These are phyloP conservation scores for Ichneumon xanthorius DNA, from an alignment of 2,888 invertebrate species.

Conservation along the genomic window DNA sequence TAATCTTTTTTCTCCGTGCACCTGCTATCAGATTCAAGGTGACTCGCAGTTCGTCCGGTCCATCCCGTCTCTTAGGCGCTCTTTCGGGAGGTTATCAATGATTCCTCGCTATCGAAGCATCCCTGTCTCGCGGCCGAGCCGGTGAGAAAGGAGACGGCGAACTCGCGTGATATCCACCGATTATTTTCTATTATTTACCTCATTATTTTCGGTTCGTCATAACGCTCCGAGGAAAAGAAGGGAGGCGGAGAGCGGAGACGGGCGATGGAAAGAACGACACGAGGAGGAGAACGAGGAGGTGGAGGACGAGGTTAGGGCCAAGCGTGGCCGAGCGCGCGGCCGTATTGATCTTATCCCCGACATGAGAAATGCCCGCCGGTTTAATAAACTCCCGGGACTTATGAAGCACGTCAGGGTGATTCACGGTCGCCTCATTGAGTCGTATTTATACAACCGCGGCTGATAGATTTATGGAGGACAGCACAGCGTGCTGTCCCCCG, in stretches of 20 bases:
- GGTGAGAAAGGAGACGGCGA: slow-evolving; percentile 49
- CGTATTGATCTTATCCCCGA: slow-evolving; percentile 85
- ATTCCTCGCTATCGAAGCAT: slow-evolving; percentile 31
- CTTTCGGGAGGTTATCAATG: slow-evolving; percentile 27
- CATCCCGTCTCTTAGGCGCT: no score
- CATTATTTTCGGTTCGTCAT: slow-evolving; percentile 77
- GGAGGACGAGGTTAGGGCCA: slow-evolving; percentile 78
- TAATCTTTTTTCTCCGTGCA: no score
- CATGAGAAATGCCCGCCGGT: slow-evolving; percentile 85
- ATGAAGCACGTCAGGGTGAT: slow-evolving; percentile 85
- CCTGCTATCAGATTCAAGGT: no score
- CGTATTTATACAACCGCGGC: slow-evolving; percentile 85
- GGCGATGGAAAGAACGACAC: slow-evolving; percentile 49
- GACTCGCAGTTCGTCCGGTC: no score
- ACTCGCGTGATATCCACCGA: slow-evolving; percentile 76
- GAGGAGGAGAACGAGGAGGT: slow-evolving; percentile 58
- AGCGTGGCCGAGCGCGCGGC: slow-evolving; percentile 82
- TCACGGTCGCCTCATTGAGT: slow-evolving; percentile 85
- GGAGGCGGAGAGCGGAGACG: slow-evolving; percentile 58
- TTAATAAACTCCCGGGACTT: slow-evolving; percentile 85
- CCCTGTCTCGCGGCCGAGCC: slow-evolving; percentile 16
- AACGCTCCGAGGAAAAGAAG: slow-evolving; percentile 55
- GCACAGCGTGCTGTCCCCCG: slow-evolving; percentile 83
- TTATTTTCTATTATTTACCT: slow-evolving; percentile 81
- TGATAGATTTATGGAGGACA: slow-evolving; percentile 85